These are phyloP conservation scores for Coregonus ussuriensis DNA, from an alignment of 2,797 vertebrate species.

Conservation along the genomic window DNA sequence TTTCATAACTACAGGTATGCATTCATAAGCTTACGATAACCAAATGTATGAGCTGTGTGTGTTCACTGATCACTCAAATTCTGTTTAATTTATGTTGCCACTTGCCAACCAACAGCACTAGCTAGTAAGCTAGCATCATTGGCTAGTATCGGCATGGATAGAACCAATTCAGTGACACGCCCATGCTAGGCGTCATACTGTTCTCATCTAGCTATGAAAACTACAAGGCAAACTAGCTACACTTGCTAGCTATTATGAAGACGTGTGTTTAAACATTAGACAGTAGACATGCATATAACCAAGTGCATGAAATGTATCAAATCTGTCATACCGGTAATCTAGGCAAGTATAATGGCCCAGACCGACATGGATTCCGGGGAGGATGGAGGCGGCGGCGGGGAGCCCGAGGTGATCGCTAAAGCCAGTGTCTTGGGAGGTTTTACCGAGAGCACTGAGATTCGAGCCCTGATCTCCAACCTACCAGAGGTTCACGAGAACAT, in stretches of 20 bases:
- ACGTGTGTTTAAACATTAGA: neutral
- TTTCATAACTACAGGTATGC: neutral
- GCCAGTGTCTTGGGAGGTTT: conserved; percentile 80
- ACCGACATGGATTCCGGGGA: conserved; percentile 48
- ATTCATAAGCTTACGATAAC: neutral
- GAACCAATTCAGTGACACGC: neutral
- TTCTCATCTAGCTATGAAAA: neutral
- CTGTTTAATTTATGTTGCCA: neutral
- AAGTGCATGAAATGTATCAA: neutral
- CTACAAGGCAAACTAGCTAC: no score
- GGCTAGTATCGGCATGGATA: neutral
- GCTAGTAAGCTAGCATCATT: neutral
- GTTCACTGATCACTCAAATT: neutral
- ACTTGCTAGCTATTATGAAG: no score
- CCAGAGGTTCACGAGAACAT: conserved; percentile 59
- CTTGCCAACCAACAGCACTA: neutral
- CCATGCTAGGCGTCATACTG: no score
- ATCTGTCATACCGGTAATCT: no score
- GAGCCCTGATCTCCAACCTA: conserved; percentile 76
- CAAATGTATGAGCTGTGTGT: neutral
- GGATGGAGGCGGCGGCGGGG: conserved; percentile 59
- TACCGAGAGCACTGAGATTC: conserved; percentile 77
- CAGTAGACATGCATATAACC: no score
- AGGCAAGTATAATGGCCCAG: conserved; percentile 51
- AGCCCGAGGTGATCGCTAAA: conserved; percentile 56